Conservation (phyloP, 2,113 vertebrate genomes). For the Xyliphius kryptos region DNA sequence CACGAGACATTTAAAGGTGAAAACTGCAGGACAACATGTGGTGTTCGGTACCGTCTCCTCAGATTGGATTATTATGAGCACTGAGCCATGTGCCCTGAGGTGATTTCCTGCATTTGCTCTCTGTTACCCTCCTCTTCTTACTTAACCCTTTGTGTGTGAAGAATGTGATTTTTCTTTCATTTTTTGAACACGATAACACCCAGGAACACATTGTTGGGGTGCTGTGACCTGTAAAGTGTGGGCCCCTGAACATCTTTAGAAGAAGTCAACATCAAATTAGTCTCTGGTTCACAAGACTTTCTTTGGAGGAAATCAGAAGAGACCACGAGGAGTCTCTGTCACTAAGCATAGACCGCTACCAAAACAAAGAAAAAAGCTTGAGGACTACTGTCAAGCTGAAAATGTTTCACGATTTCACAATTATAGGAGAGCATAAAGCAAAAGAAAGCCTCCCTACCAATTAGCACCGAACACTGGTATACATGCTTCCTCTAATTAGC, state of each 20-base stretch:
- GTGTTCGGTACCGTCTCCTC: conserved; percentile 39
- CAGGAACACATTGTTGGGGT: conserved; percentile 60
- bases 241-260: conserved; percentile 49
- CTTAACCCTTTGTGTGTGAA: conserved; percentile 38
- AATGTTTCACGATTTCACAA: not conserved
- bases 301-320: not conserved
- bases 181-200: conserved; percentile 56
- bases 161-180: conserved; percentile 54
- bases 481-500: too few relatives aligned
- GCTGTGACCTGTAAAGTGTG: conserved; percentile 65
- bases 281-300: conserved; percentile 5
- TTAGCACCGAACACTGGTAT: conserved; percentile 2
- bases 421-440: conserved; percentile 5
- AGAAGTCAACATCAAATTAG: conserved; percentile 54
- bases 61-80: conserved; percentile 52
- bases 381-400: not conserved
- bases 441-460: not conserved
- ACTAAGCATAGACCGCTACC: conserved; percentile 6
- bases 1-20: conserved; percentile 6
- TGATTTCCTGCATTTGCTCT: conserved; percentile 55
- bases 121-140: conserved; percentile 34
- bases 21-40: conserved; percentile 1
- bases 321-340: not conserved
- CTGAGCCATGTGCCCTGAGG: conserved; percentile 61
- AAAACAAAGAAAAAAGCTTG: conserved; percentile 1